A percentile compares a stretch with the other conserved stretches of the same genome.
phyloP scores from a whole-genome alignment of 2,113 vertebrate genomes.

The Chamaetylas fuelleborni region DNA sequence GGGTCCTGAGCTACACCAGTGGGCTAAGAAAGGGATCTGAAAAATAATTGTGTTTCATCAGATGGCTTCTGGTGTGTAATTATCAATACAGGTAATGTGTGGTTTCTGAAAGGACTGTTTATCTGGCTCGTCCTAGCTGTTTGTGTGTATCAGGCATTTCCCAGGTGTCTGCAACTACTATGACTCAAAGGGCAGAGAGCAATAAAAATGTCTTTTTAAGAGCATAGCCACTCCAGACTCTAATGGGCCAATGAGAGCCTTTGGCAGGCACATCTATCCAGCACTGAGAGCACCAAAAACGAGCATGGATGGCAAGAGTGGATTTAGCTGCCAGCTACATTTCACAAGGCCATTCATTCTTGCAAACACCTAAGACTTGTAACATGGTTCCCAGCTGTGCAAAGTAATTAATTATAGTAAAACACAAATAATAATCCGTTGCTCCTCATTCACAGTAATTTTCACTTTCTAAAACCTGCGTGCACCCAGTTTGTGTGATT shows the following conservation, averaged over 20 bases:
- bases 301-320: not conserved
- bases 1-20: not conserved
- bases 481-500: not conserved
- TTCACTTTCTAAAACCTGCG: not conserved
- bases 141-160: not conserved
- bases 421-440: constrained; percentile 32
- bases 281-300: not conserved
- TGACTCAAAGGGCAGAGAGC: constrained; percentile 31
- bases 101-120: not conserved
- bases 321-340: constrained; percentile 38
- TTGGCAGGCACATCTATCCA: constrained; percentile 44
- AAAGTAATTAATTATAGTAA: constrained; percentile 52
- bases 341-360: constrained; percentile 46
- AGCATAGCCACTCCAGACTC: constrained; percentile 25
- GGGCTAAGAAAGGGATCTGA: not conserved
- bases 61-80: constrained; percentile 1
- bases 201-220: constrained; percentile 55
- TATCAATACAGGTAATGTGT: not conserved
- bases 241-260: constrained; percentile 30
- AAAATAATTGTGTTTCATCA: not conserved
- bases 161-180: not conserved
- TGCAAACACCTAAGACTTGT: constrained; percentile 43
- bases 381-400: constrained; percentile 36
- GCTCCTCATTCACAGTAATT: constrained; percentile 9
- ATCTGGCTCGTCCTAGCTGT: not conserved